A percentile compares a stretch with the other conserved stretches of the same genome.
Conservation (phyloP, 1,140 invertebrate species). For the Metopolophium dirhodum region DNA sequence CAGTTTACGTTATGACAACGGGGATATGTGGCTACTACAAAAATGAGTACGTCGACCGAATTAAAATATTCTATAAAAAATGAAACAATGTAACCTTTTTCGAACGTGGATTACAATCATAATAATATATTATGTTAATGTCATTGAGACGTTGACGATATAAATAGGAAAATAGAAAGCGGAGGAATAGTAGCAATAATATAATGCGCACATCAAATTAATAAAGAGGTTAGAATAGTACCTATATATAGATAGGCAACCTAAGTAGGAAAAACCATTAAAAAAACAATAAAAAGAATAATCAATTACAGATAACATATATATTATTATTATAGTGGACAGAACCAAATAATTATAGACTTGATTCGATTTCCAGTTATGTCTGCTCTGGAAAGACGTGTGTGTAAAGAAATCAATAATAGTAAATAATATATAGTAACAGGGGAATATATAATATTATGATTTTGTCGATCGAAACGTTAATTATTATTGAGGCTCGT, state of each 20-base stretch:
- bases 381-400: background rate
- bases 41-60: background rate
- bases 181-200: background rate
- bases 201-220: background rate
- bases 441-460: background rate
- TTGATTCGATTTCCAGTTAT: background rate
- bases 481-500: background rate
- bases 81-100: background rate
- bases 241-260: background rate
- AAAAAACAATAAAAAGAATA: background rate
- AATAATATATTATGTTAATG: background rate
- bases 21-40: background rate
- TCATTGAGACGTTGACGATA: background rate
- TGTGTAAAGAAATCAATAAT: background rate
- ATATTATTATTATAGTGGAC: background rate
- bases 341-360: background rate
- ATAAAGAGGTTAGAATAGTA: background rate
- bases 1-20: background rate
- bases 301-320: background rate
- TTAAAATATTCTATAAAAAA: background rate
- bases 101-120: background rate
- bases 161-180: background rate
- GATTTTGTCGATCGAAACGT: background rate
- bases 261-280: background rate
- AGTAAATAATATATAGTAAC: background rate